phyloP scores from a whole-genome alignment of 1,140 invertebrate species.

The Contarinia nasturtii region DNA sequence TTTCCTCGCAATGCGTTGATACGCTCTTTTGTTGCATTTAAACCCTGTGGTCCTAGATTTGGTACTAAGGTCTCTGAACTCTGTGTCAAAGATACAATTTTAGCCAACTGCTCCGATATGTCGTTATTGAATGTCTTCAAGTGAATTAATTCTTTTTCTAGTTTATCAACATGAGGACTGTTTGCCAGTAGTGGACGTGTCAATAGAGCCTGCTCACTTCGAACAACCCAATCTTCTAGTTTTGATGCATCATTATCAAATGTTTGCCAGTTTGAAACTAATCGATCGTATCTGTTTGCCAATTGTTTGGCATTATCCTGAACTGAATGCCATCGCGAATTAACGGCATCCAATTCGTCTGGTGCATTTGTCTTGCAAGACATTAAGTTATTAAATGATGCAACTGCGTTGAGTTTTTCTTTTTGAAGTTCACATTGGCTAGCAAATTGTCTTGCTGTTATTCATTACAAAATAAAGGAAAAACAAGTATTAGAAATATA shows the following conservation, averaged over 20 bases:
- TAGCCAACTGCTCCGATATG: conserved; percentile 60
- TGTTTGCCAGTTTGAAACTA: conserved; percentile 60
- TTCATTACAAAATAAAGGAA: too few species aligned
- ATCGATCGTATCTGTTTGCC: conserved; percentile 52
- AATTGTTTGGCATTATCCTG: conserved; percentile 53
- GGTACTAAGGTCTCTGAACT: conserved; percentile 57
- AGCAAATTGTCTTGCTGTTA: conserved; percentile 46
- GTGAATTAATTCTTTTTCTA: conserved; percentile 49
- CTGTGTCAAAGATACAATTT: conserved; percentile 58
- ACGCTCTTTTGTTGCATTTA: conserved; percentile 43
- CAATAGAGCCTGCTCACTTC: conserved; percentile 37
- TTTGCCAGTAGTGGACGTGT: conserved; percentile 35
- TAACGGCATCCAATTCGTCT: conserved; percentile 64
- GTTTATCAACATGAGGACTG: conserved; percentile 44
- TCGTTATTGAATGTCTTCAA: conserved; percentile 62
- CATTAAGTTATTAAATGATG: conserved; percentile 50
- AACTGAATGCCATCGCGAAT: conserved; percentile 56
- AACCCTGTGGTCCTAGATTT: conserved; percentile 55
- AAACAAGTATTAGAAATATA: too few species aligned
- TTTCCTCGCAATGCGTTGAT: conserved; percentile 51
- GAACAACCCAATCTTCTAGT: conserved; percentile 50
- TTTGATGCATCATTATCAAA: conserved; percentile 53
- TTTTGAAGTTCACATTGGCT: conserved; percentile 58
- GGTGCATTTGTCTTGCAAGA: conserved; percentile 47
- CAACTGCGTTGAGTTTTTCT: conserved; percentile 48